These are phyloP conservation scores for Lepetodrilus schrolli DNA, from an alignment of 2,888 invertebrate genomes.

Conservation along the genomic window DNA sequence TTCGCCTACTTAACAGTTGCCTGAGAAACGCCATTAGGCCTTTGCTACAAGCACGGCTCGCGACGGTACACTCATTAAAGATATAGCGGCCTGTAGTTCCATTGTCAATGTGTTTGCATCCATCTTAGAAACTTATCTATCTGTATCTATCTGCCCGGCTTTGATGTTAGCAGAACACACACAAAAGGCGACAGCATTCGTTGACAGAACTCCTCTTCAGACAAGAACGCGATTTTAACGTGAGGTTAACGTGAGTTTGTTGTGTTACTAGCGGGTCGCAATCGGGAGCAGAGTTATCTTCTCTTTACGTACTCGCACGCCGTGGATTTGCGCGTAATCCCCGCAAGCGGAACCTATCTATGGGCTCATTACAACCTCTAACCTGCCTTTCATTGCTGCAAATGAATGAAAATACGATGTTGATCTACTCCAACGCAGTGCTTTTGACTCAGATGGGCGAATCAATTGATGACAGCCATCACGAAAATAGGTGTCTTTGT, in stretches of 20 bases:
- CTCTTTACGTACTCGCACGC: conserved; percentile 9
- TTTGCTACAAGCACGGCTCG: background rate
- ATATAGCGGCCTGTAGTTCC: background rate
- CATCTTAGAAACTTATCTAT: background rate
- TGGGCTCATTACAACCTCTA: conserved; percentile 8
- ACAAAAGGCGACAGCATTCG: conserved; percentile 2
- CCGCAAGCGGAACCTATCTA: background rate
- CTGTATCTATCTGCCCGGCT: conserved; percentile 4
- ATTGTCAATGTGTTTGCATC: background rate
- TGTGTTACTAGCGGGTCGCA: background rate
- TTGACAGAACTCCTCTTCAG: background rate
- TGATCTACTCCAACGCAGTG: background rate
- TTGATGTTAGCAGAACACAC: background rate
- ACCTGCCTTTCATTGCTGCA: conserved; percentile 21
- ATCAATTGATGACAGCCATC: conserved; percentile 15
- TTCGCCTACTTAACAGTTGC: background rate
- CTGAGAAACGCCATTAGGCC: background rate
- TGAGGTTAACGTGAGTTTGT: background rate
- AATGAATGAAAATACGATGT: conserved; percentile 31
- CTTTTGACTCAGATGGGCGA: conserved; percentile 6
- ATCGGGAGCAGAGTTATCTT: background rate
- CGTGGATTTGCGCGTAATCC: conserved; percentile 12
- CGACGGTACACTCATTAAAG: conserved; percentile 9
- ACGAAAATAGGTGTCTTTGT: conserved; percentile 24
- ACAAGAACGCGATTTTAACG: background rate